A percentile compares a stretch with the other conserved stretches of the same genome.
These are phyloP conservation scores for Electrophaes corylata DNA, from an alignment of 2,888 invertebrate genomes.

Conservation along the genomic window DNA sequence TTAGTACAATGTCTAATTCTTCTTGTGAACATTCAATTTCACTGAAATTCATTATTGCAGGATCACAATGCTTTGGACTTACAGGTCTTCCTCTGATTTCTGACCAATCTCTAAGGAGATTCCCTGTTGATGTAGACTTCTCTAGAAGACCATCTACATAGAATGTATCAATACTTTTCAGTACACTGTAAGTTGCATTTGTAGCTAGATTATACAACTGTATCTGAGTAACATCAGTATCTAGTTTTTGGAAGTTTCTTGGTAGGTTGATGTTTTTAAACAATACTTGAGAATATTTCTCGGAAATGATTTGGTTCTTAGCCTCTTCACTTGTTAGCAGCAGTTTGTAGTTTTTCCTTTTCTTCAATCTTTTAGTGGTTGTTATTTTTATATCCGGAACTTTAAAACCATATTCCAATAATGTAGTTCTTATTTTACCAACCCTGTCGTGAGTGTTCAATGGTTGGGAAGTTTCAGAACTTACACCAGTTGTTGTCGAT, in stretches of 20 bases:
- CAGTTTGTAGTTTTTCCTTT: slow-evolving; percentile 61
- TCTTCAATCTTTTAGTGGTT: slow-evolving; percentile 48
- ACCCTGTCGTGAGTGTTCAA: slow-evolving; percentile 57
- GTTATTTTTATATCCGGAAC: slow-evolving; percentile 62
- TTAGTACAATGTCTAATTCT: slow-evolving; percentile 67
- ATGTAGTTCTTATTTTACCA: slow-evolving; percentile 75
- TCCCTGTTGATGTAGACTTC: slow-evolving; percentile 65
- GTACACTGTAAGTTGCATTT: slow-evolving; percentile 53
- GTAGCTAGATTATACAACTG: slow-evolving; percentile 58
- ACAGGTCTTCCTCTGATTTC: slow-evolving; percentile 86
- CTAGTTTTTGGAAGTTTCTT: slow-evolving; percentile 23
- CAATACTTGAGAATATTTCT: slow-evolving; percentile 67
- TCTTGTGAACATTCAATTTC: slow-evolving; percentile 64
- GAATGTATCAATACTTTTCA: slow-evolving; percentile 63
- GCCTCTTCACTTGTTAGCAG: slow-evolving; percentile 55
- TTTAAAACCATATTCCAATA: slow-evolving; percentile 86
- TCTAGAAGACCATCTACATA: slow-evolving; percentile 78
- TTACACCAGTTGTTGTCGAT: slow-evolving; percentile 26
- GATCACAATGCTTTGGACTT: slow-evolving; percentile 69
- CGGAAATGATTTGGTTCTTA: slow-evolving; percentile 61
- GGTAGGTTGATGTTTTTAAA: slow-evolving; percentile 47
- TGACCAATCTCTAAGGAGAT: slow-evolving; percentile 85
- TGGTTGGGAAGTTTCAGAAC: slow-evolving; percentile 36
- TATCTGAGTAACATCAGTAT: slow-evolving; percentile 22
- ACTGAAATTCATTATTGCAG: slow-evolving; percentile 53